A percentile compares a stretch with the other conserved stretches of the same genome.
Evolutionary conservation across 2,797 vertebrate genomes (phyloP).

Genomic region (Holocentrus rufus): DNA sequence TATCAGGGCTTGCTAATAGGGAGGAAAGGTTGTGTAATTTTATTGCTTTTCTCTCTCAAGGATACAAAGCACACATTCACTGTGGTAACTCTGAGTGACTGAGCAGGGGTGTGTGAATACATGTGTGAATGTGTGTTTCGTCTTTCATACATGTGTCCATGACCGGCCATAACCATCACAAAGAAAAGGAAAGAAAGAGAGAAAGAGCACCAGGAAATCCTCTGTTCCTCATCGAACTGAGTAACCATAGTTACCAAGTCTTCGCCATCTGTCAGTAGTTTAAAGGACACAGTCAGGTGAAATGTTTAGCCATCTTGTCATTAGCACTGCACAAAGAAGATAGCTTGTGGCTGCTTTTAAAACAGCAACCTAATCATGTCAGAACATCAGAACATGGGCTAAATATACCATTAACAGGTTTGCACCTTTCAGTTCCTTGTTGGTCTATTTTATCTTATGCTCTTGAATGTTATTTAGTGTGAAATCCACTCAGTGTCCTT

Average conservation of each 20-base stretch:
- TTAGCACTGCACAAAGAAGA: background rate
- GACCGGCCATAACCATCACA: too few relatives aligned
- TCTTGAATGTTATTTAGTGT: background rate
- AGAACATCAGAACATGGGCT: too few relatives aligned
- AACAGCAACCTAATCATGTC: background rate
- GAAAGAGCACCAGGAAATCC: constrained; percentile 44
- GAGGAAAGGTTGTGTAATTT: constrained; percentile 16
- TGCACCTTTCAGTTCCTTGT: background rate
- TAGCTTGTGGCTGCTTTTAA: background rate
- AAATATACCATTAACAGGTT: background rate
- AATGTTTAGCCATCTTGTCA: constrained; percentile 17
- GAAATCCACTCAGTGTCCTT: background rate
- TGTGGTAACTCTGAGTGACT: background rate
- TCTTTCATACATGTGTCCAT: too few relatives aligned
- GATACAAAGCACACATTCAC: constrained; percentile 9
- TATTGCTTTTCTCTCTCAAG: constrained; percentile 14
- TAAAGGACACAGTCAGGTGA: constrained; percentile 28
- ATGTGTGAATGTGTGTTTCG: too few relatives aligned
- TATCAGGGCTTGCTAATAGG: background rate
- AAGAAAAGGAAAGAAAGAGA: background rate
- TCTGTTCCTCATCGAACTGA: constrained; percentile 31
- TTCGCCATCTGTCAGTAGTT: constrained; percentile 45
- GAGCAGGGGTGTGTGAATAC: background rate
- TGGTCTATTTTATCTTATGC: background rate
- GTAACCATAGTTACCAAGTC: constrained; percentile 57